These are phyloP conservation scores for Prolemur simus DNA, from an alignment of 2,113 vertebrate species.

Conservation along the genomic window DNA sequence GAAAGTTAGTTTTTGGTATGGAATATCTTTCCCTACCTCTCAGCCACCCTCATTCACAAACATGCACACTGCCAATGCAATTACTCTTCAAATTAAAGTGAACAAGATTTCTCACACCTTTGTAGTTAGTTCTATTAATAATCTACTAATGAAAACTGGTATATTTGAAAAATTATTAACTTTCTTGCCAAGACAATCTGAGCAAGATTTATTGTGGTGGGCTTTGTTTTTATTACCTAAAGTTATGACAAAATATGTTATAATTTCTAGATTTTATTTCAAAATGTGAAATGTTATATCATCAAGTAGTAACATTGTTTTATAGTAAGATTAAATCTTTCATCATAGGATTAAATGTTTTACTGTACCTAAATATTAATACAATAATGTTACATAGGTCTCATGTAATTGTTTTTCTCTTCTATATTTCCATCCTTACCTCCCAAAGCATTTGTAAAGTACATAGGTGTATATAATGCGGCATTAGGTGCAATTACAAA, in stretches of 20 bases:
- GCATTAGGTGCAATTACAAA: neutral
- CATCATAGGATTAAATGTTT: conserved; percentile 20
- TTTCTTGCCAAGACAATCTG: neutral
- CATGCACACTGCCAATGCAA: neutral
- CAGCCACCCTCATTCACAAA: neutral
- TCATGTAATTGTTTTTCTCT: neutral
- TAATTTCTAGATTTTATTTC: conserved; percentile 12
- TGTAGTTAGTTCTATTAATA: neutral
- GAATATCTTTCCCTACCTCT: neutral
- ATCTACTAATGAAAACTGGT: neutral
- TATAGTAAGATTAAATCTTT: conserved; percentile 38
- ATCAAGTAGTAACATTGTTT: neutral
- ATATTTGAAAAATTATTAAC: neutral
- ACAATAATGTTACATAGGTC: neutral
- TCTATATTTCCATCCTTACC: neutral
- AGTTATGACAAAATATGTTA: neutral
- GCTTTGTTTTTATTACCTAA: conserved; percentile 44
- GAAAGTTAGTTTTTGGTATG: neutral
- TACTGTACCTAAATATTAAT: neutral
- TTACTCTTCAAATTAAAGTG: neutral
- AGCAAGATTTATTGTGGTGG: neutral
- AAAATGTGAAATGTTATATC: conserved; percentile 22
- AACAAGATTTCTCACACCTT: neutral
- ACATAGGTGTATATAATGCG: neutral
- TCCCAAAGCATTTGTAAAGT: neutral